phyloP scores from a whole-genome alignment of 2,113 vertebrate species.

The Picathartes gymnocephalus region DNA sequence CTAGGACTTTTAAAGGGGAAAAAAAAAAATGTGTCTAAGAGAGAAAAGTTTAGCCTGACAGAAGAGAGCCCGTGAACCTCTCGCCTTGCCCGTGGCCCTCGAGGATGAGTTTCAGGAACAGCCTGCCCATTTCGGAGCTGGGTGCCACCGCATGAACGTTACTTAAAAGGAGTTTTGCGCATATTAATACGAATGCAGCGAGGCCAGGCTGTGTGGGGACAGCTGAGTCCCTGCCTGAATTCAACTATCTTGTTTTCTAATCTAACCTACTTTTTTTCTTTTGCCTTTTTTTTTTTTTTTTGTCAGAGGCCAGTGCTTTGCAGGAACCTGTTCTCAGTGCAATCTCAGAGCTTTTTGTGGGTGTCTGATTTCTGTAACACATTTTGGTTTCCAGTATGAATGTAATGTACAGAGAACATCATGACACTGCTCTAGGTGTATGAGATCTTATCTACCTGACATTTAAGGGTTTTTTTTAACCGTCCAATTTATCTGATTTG shows the following conservation, averaged over 20 bases:
- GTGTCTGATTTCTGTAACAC: slow-evolving; percentile 21
- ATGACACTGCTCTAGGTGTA: slow-evolving; percentile 23
- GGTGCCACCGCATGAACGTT: background rate
- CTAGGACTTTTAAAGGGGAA: background rate
- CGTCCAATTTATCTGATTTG: slow-evolving; percentile 13
- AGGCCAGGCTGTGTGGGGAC: background rate
- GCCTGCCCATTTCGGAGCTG: background rate
- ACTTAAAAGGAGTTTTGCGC: slow-evolving; percentile 40
- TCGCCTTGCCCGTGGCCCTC: background rate
- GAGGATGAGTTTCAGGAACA: background rate
- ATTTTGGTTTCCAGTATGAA: slow-evolving; percentile 35
- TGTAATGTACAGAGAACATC: background rate
- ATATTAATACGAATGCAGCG: background rate
- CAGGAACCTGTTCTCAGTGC: slow-evolving; percentile 25
- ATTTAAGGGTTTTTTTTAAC: slow-evolving; percentile 27
- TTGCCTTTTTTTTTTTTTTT: background rate
- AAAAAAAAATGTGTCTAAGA: background rate
- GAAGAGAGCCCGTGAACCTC: background rate
- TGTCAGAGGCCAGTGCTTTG: background rate
- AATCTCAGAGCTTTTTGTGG: slow-evolving; percentile 20
- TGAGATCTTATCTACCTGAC: slow-evolving; percentile 52
- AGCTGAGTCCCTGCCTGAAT: slow-evolving; percentile 5
- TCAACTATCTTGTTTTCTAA: slow-evolving; percentile 52
- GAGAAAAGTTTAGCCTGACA: background rate
- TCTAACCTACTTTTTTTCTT: slow-evolving; percentile 47